Base-by-base conservation (phyloP, 2,797 vertebrate species). In the Brachymystax lenok region DNA sequence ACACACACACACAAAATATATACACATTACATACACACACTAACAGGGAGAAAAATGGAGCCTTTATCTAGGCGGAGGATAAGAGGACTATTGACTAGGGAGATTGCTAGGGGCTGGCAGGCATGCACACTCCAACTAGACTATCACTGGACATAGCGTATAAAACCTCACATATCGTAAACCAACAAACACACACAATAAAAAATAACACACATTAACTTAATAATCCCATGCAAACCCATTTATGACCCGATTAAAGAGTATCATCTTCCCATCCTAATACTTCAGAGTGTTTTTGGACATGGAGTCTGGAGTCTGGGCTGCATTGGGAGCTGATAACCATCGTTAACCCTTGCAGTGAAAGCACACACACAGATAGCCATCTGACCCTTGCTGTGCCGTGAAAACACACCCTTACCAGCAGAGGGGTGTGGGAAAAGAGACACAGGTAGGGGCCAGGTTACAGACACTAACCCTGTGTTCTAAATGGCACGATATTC, bases 281-380 rank as follows among this genome's bases (percentile, higher is more conserved):
- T n/a, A 19, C 6, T n/a, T 19, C 54, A 56, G 54, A 1, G 24
- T 67, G 27, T 30, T 67, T 2, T 30, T 28, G 27, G 64, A 67
- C 24, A 33, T 64, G 21, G 61, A 64, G 21, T 27, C 61, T 64
- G 21, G 61, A 64, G 21, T 27, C 61, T 27, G 8, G 28, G 64
- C 16, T 68, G 17, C 6, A 68, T 35, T 35, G 64, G 24, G 66
- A 68, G 27, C 27, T 68, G 66, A 35, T 68, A 68, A 68, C 16
- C 66, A 68, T 30, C 28, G 6, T 17, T 16, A 35, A 68, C 28
- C 27, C n/a, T 50, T 12, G 17, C 68, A 46, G 35, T 40, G 16
- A n/a, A 14, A 40, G 35, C 69, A 76, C 71, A 71, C 77, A 71
- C 72, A 78, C 74, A 76, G 81, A 72, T 21, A 27, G 28, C 66